phyloP scores from a whole-genome alignment of 1,140 invertebrate species.

The Lepidotrigona ventralis region DNA sequence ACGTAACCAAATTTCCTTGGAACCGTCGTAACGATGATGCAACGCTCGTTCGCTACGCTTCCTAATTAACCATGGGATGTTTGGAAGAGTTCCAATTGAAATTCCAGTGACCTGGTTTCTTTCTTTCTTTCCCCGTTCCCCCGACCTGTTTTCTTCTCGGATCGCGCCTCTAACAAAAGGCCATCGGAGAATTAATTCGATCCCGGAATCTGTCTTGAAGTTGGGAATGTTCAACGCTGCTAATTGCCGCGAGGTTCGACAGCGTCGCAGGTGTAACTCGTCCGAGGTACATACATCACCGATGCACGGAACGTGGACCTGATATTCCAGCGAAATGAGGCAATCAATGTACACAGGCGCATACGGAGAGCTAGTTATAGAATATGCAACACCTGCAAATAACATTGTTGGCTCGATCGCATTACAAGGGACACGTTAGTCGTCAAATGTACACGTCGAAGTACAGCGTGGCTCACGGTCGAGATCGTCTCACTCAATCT shows the following conservation, averaged over 20 bases:
- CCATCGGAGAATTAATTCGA: background rate
- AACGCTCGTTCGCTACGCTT: background rate
- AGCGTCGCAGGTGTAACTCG: background rate
- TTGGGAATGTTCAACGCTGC: background rate
- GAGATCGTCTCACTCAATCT: background rate
- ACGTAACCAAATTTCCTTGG: background rate
- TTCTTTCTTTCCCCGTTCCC: no score
- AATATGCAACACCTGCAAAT: background rate
- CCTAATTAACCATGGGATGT: background rate
- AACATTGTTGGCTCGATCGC: background rate
- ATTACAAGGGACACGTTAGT: background rate
- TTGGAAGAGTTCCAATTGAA: constrained; percentile 14
- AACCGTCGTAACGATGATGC: background rate
- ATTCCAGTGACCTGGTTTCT: background rate
- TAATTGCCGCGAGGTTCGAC: background rate
- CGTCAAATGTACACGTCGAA: background rate
- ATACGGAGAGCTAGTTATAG: background rate
- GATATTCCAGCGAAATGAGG: background rate
- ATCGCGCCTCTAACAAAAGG: background rate
- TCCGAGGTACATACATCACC: background rate
- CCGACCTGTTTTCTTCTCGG: background rate
- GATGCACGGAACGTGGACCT: background rate
- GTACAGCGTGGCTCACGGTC: background rate
- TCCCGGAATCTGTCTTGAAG: background rate
- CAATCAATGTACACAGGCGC: background rate